These are phyloP conservation scores for Orthosia gracilis DNA, from an alignment of 2,888 invertebrate genomes.

Conservation along the genomic window DNA sequence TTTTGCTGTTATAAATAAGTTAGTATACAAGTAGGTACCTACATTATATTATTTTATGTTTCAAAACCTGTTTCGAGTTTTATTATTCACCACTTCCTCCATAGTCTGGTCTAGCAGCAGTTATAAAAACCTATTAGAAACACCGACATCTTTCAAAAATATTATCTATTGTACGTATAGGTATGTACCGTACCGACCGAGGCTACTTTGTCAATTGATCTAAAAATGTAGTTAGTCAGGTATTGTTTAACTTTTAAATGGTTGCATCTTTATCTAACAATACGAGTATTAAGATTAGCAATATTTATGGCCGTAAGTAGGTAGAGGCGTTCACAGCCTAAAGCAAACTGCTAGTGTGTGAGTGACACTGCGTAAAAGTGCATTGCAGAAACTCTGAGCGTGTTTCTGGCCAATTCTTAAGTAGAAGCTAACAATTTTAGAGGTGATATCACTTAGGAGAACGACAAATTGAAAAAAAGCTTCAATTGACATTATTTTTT, in stretches of 20 bases:
- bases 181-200: background rate
- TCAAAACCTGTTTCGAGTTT: conserved; percentile 45
- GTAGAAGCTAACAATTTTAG: conserved; percentile 5
- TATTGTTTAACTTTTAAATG: background rate
- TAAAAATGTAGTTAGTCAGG: background rate
- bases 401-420: background rate
- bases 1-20: conserved; percentile 31
- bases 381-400: background rate
- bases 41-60: conserved; percentile 12
- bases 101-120: conserved; percentile 9
- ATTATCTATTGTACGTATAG: too few species aligned
- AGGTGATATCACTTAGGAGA: conserved; percentile 15
- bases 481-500: background rate
- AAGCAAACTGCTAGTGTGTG: background rate
- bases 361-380: conserved; percentile 4
- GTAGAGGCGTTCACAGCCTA: background rate
- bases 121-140: background rate
- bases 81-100: conserved; percentile 32
- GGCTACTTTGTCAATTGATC: background rate
- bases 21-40: background rate
- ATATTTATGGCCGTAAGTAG: background rate
- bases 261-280: too few species aligned
- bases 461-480: background rate
- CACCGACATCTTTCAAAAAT: background rate
- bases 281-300: background rate